Evolutionary conservation across 2,888 invertebrate species (phyloP).

Genomic region (Galeruca laticollis): DNA sequence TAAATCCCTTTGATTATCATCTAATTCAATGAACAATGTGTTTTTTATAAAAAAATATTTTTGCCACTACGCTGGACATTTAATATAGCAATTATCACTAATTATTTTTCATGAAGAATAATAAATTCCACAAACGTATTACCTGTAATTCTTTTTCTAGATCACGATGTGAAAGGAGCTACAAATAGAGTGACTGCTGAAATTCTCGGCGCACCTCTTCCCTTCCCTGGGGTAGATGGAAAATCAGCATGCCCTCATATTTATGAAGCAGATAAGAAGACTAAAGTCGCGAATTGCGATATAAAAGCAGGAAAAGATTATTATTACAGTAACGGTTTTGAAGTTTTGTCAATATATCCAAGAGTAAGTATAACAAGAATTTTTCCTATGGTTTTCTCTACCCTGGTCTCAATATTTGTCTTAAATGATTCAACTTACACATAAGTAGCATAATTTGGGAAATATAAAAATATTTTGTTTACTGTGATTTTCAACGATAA

Average conservation of each 20-base stretch:
- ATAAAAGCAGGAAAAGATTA: constrained; percentile 77
- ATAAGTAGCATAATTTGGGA: too few species aligned
- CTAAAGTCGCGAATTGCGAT: constrained; percentile 74
- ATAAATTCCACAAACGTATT: too few species aligned
- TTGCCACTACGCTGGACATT: too few species aligned
- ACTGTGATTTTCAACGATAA: too few species aligned
- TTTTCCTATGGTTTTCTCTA: not conserved
- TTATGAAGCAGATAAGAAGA: constrained; percentile 70
- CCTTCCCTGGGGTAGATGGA: constrained; percentile 84
- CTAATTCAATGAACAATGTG: too few species aligned
- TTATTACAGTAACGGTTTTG: constrained; percentile 75
- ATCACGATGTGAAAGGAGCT: constrained; percentile 58
- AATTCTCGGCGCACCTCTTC: constrained; percentile 74
- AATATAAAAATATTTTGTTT: too few species aligned
- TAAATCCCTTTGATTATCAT: too few species aligned
- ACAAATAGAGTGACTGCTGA: constrained; percentile 74
- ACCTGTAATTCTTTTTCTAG: constrained; percentile 43
- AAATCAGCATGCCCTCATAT: constrained; percentile 76
- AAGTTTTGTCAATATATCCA: constrained; percentile 70
- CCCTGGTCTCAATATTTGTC: not conserved
- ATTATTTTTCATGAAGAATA: too few species aligned
- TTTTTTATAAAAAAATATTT: too few species aligned
- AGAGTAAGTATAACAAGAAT: constrained; percentile 63
- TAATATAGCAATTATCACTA: too few species aligned
- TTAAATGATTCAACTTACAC: not conserved